phyloP scores from a whole-genome alignment of 2,113 vertebrate genomes.

The Poeciliopsis prolifica region DNA sequence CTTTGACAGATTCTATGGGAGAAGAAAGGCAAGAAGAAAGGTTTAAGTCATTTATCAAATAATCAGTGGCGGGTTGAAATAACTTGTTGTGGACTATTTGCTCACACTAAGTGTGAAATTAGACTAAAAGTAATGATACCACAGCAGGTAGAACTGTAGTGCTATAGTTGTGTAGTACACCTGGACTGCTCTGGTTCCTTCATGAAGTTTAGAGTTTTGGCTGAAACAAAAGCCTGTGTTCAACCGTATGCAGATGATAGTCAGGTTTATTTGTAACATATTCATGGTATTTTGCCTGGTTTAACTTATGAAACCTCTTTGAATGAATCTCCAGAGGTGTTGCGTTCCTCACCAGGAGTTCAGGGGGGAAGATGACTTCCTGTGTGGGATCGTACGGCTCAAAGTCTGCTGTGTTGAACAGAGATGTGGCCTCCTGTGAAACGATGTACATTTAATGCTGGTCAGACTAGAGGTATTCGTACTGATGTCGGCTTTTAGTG shows the following conservation, averaged over 20 bases:
- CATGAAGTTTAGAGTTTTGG: not conserved
- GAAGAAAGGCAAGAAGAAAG: not conserved
- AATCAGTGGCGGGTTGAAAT: not conserved
- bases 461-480: too few relatives aligned
- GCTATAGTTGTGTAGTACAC: not conserved
- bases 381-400: constrained; percentile 92
- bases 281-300: not conserved
- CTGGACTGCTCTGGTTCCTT: not conserved
- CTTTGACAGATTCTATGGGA: constrained; percentile 78
- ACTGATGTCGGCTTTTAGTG: not conserved
- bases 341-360: constrained; percentile 82
- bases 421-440: constrained; percentile 17
- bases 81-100: not conserved
- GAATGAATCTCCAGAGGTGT: not conserved
- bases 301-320: not conserved
- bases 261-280: not conserved
- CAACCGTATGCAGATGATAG: not conserved
- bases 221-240: not conserved
- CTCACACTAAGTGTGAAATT: not conserved
- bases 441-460: not conserved
- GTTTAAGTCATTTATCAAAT: not conserved
- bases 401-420: constrained; percentile 83
- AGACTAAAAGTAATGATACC: not conserved
- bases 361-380: constrained; percentile 95
- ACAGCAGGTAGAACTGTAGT: not conserved